Evolutionary conservation across 2,113 vertebrate genomes (phyloP).

Genomic region (Bostrychus sinensis): DNA sequence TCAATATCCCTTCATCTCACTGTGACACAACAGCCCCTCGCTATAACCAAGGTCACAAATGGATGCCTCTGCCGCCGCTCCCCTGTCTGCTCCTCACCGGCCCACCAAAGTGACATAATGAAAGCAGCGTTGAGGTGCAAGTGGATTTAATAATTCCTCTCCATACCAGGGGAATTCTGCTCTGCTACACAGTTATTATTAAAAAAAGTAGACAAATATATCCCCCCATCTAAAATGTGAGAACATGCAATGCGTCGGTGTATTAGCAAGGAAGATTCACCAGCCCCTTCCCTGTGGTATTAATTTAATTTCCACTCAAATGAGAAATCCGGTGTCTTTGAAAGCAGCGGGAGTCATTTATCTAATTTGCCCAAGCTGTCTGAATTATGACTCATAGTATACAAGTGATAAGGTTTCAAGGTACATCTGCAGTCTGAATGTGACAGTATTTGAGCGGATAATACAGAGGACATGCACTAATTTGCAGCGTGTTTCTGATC

Average conservation of each 20-base stretch:
- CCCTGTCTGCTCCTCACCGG: conserved; percentile 48
- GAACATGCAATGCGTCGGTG: conserved; percentile 17
- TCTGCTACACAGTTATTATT: conserved; percentile 61
- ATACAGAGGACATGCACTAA: conserved; percentile 23
- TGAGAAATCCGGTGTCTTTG: conserved; percentile 63
- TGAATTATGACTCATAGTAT: conserved; percentile 51
- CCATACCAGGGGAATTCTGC: conserved; percentile 33
- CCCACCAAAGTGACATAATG: conserved; percentile 61
- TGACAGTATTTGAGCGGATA: conserved; percentile 30
- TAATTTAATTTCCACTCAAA: conserved; percentile 66
- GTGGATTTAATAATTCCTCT: conserved; percentile 59
- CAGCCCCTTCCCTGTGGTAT: conserved; percentile 48
- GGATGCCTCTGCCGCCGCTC: conserved; percentile 63
- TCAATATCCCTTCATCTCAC: conserved; percentile 31
- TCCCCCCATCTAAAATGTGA: conserved; percentile 21
- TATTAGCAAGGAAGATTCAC: conserved; percentile 34
- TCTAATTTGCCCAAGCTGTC: conserved; percentile 58
- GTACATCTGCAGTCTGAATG: conserved; percentile 35
- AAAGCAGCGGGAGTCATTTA: conserved; percentile 59
- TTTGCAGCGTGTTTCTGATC: conserved; percentile 26
- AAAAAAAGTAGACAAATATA: conserved; percentile 49
- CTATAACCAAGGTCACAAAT: conserved; percentile 72
- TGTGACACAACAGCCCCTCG: conserved; percentile 48
- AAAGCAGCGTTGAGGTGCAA: conserved; percentile 47
- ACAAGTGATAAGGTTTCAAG: conserved; percentile 35